Evolutionary conservation across 2,113 vertebrate genomes (phyloP), one percentile per base, ranked within the genome.

Genomic region (Steatornis caripensis): DNA sequence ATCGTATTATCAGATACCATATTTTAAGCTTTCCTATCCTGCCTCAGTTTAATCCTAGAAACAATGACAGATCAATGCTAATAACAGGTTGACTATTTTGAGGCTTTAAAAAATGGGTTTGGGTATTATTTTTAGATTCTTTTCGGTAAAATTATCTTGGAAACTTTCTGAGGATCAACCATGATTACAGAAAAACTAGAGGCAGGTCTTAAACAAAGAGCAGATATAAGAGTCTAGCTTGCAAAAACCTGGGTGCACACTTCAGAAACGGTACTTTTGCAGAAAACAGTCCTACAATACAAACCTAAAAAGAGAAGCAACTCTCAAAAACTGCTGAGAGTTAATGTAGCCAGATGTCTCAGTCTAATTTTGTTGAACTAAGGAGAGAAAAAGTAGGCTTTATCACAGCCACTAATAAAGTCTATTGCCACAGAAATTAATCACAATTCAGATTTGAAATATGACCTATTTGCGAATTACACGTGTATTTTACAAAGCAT

Each of bases 321-420:
- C 21, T 49, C 61, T 75, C 34, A 82, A 80, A 55, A 87, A 92
- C 41, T 93, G 84, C 57, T 18, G 6, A 61, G 34, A 53, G 45
- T 48, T 95, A 85, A 76, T 81, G 34, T 36, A 87, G 36, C 27
- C 77, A 91, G 43, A 70, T 65, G 29, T 72, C 95, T 82, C 61
- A 68, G 43, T 58, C 58, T 90, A 92, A 78, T 91, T 93, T 94
- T 76, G 36, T 55, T 84, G 53, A 93, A 90, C 82, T 94, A 94
- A 91, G 87, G 61, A 79, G 94, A 93, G 46, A 78, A 96, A 97
- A 93, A 93, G 49, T 51, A 91, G 69, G 71, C 65, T 90, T 96
- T 81, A 62, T 69, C 45, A 53, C 10, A 72, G 24, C 14, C 37
- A 64, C 89, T 94, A 89, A 82, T 39, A 94, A 91, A 94, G 85